Conservation (phyloP, 2,888 invertebrate genomes). For the Luperina nickerlii region DNA sequence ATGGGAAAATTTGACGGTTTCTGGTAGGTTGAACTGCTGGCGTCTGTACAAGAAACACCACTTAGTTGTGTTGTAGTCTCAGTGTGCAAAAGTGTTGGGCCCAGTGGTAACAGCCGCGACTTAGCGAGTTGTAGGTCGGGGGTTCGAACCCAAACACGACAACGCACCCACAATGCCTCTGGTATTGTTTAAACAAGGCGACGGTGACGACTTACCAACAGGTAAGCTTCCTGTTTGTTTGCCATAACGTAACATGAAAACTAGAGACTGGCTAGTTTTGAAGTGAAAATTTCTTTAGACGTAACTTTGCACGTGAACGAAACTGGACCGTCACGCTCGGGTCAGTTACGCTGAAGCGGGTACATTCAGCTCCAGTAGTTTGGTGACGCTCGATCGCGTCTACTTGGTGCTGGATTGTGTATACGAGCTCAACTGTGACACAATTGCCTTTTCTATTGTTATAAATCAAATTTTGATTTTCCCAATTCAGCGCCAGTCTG, state of each 20-base stretch:
- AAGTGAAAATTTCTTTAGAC: neutral
- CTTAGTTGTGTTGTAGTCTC: neutral
- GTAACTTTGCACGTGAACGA: neutral
- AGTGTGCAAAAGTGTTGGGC: too few species aligned
- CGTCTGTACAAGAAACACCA: too few species aligned
- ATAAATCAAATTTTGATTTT: too few species aligned
- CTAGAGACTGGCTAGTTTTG: neutral
- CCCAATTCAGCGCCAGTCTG: too few species aligned
- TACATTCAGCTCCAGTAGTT: neutral
- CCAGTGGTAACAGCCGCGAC: too few species aligned
- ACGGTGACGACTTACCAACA: neutral
- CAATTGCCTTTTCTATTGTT: too few species aligned
- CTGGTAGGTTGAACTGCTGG: too few species aligned
- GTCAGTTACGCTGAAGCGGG: too few species aligned
- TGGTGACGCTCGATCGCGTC: neutral
- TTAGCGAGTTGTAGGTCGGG: too few species aligned
- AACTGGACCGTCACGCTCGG: neutral
- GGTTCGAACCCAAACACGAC: neutral
- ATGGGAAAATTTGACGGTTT: too few species aligned
- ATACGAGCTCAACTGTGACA: too few species aligned
- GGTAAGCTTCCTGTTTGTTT: neutral
- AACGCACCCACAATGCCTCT: neutral
- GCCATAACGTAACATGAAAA: neutral
- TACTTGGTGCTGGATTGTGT: too few species aligned
- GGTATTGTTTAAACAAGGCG: neutral